Conservation (phyloP, 2,113 vertebrate species). For the Notothenia coriiceps region DNA sequence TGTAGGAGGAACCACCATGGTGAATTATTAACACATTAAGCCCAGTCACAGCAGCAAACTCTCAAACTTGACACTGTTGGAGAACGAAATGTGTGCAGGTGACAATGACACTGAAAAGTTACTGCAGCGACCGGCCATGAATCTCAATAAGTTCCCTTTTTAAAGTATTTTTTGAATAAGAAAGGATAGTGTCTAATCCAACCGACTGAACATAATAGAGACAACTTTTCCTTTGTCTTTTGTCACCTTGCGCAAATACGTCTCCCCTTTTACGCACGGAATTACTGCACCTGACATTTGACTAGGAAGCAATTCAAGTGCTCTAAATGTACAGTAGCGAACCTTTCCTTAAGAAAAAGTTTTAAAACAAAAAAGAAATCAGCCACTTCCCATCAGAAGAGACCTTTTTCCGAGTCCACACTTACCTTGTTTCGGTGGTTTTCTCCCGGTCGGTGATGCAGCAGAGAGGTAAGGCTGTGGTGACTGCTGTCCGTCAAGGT, state of each 20-base stretch:
- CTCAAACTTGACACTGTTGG: constrained; percentile 16
- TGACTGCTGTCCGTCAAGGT: constrained; percentile 73
- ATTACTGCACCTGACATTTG: not conserved
- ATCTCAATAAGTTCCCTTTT: too few species aligned
- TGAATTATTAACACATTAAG: constrained; percentile 75
- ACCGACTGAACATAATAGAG: not conserved
- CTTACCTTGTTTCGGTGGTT: constrained; percentile 74
- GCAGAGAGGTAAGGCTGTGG: constrained; percentile 81
- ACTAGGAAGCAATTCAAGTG: not conserved
- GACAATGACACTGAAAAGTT: not conserved
- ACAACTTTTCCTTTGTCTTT: not conserved
- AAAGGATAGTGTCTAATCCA: not conserved
- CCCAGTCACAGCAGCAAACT: constrained; percentile 23
- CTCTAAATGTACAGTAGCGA: not conserved
- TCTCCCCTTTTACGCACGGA: constrained; percentile 29
- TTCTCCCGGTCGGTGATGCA: constrained; percentile 76
- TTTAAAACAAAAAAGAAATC: not conserved
- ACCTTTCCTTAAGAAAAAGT: not conserved
- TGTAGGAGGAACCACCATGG: constrained; percentile 71
- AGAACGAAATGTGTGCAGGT: constrained; percentile 27
- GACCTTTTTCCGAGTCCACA: not conserved
- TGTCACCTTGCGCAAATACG: not conserved
- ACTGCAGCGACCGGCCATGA: not conserved
- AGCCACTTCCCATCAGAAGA: not conserved
- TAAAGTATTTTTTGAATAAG: not conserved